Evolutionary conservation across 1,140 invertebrate species (phyloP).

Genomic region (Atta colombica): DNA sequence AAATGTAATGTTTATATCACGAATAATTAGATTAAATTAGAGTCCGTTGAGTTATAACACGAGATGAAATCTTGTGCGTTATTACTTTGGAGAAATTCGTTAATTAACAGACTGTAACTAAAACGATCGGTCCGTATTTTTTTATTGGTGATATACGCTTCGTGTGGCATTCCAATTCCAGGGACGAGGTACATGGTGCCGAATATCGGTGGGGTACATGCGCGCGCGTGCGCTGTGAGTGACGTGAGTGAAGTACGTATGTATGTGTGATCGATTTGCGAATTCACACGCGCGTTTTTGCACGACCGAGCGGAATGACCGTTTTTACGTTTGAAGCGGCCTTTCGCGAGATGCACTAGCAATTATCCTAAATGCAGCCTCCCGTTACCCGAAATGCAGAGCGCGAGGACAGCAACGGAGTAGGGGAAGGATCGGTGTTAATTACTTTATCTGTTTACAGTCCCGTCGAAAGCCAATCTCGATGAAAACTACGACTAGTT

Average conservation of each 20-base stretch:
- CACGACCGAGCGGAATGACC: constrained; percentile 63
- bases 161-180: constrained; percentile 55
- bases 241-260: not conserved
- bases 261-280: constrained; percentile 54
- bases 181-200: constrained; percentile 10
- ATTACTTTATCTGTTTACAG: constrained; percentile 68
- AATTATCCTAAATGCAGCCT: constrained; percentile 65
- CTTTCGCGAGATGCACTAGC: constrained; percentile 62
- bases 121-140: constrained; percentile 39
- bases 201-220: not conserved
- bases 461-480: constrained; percentile 53
- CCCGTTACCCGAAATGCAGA: constrained; percentile 21
- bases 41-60: not conserved
- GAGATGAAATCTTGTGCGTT: constrained; percentile 20
- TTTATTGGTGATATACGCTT: constrained; percentile 52
- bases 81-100: constrained; percentile 26
- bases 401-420: constrained; percentile 8
- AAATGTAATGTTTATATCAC: not conserved
- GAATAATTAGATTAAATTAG: not conserved
- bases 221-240: not conserved
- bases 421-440: constrained; percentile 48
- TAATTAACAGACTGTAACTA: constrained; percentile 53
- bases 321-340: constrained; percentile 61
- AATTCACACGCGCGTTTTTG: constrained; percentile 64
- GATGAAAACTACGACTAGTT: constrained; percentile 36